Evolutionary conservation across 2,797 vertebrate species (phyloP).

Genomic region (Champsocephalus esox): DNA sequence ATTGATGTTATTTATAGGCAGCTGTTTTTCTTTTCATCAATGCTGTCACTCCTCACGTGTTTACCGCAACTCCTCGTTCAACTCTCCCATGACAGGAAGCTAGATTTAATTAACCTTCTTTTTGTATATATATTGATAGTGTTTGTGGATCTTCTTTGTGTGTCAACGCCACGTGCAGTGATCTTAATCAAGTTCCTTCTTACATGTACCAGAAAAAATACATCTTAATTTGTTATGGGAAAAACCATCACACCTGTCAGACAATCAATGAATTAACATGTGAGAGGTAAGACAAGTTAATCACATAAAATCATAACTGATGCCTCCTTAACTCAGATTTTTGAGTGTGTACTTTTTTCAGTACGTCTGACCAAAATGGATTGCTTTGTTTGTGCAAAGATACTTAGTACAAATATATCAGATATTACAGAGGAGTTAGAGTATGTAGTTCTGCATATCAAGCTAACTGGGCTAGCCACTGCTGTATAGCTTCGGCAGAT

Average conservation of each 20-base stretch:
- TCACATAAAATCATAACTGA: conserved; percentile 46
- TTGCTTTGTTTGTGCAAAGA: conserved; percentile 47
- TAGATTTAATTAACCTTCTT: conserved; percentile 51
- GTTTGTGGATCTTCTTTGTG: conserved; percentile 2
- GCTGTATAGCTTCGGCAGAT: neutral
- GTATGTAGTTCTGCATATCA: neutral
- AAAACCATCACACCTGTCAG: conserved; percentile 21
- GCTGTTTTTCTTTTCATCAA: conserved; percentile 74
- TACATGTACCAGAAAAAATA: neutral
- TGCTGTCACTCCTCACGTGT: conserved; percentile 57
- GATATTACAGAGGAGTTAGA: neutral
- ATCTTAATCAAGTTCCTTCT: conserved; percentile 3
- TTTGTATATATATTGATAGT: conserved; percentile 20
- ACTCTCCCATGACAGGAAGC: conserved; percentile 50
- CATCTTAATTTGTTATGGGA: conserved; percentile 15
- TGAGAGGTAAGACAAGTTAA: conserved; percentile 60
- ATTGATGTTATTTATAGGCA: conserved; percentile 78
- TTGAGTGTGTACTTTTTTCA: conserved; percentile 10
- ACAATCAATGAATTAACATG: conserved; percentile 48
- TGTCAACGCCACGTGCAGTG: neutral
- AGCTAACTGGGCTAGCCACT: neutral
- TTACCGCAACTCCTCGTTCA: conserved; percentile 60
- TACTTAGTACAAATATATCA: conserved; percentile 11
- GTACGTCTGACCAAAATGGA: conserved; percentile 41
- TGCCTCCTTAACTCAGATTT: conserved; percentile 5